Base-by-base conservation (phyloP, 92 coral and sea anemone species). In the Plumapathes pennacea region DNA sequence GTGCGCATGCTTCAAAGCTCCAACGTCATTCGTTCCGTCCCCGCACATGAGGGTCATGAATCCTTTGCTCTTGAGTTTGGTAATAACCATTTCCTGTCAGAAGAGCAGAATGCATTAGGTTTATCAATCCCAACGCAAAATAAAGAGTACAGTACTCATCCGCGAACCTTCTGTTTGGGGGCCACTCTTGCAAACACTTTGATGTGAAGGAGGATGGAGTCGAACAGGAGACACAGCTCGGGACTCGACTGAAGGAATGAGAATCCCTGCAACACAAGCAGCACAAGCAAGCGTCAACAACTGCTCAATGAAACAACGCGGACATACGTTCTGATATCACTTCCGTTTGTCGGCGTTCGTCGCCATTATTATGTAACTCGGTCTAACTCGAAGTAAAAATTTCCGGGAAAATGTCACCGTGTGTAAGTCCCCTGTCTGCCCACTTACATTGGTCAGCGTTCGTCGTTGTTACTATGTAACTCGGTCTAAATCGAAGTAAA, bases 21-120 rank as follows among this genome's bases (percentile, higher is more conserved):
- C 98, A 3, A 92, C 98, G 50, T 92, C 98, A 60, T 92, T 92
- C 17, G 98, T 92, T 3, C 98, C 98, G 46, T 92, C 98, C 33
- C 98, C 98, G 51, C 98, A 92, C 98, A 92, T 92, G 5, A 92
- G 69, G 3, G 98, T 92, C 19, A 88, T 82, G 59, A 78, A 92
- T 8, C 98, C 98, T 57, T 76, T 85, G 54, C 96, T 80, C 74
- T 92, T 92, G 4, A 92, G 82, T 46, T 74, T 88, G 13, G 98
- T 92, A 18, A 92, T 67, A 5, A 92, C 98, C 19, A 88, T 69
- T 56, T 92, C 98, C 98, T 92, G 46, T 19, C n/a, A 43, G 14
- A 60, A 23, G 9, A n/a, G 11, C 14, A 27, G 12, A 30, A 15
- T 24, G 25, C 4, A 29, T 18, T 17, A 29, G 14, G 11, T 0